Evolutionary conservation across 1,140 invertebrate genomes (phyloP), one percentile per base, ranked within the genome.

Genomic region (Megalopta genalis): DNA sequence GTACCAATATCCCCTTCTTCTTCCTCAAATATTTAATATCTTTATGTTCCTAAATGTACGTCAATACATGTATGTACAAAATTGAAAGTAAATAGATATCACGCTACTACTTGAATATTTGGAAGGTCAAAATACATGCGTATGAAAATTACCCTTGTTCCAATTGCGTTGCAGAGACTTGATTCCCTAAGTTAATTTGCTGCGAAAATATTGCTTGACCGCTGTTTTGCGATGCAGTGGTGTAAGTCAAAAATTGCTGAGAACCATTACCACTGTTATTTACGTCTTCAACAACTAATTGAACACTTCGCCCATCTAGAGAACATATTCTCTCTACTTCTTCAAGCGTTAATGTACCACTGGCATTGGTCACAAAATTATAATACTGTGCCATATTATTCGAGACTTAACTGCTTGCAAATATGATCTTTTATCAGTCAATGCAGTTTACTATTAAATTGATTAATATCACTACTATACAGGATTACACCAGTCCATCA

Each of bases 331-430:
- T 89, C 63, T 90, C 86, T 63, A 89, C 81, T 80, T 92, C 90
- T 72, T 93, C 90, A 46, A 91, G 70, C 49, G 89, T 90, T 70
- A 90, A 86, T 46, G 90, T 90, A 88, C 90, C 88, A 89, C 89
- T 90, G 77, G 89, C 72, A 89, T 90, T 90, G 71, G 89, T 84
- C 80, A 92, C 86, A 76, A 92, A 71, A 86, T 93, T 92, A 89
- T 84, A 91, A 91, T 91, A 92, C 77, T 92, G 89, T 89, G 90
- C 92, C 92, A 93, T 92, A 92, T 90, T 93, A 92, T 86, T 88
- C 52, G 78, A 85, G 72, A 86, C 73, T 84, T 65, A 78, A 80
- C 32, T 68, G 49, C 67, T 81, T 69, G 25, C 75, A 86, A 88
- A 86, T 72, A 74, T 76, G 67, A 83, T 79, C 32, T 83, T 84